Evolutionary conservation across 2,888 invertebrate species (phyloP), one percentile per base, ranked within the genome.

Genomic region (Lycocerus yunnanus): DNA sequence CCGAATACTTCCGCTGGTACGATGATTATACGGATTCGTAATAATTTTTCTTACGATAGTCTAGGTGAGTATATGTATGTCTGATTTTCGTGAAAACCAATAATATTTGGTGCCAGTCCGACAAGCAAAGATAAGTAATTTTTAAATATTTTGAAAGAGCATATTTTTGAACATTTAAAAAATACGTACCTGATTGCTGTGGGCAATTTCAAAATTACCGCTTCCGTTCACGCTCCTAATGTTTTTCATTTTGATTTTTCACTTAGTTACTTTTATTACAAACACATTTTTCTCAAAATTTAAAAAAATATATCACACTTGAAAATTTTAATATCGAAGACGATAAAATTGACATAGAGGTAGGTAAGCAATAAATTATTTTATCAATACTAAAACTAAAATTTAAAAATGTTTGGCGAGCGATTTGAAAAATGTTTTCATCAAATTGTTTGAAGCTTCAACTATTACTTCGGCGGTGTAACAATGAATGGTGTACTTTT

Each of bases 181-280:
- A 68, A 27, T 60, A 81, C 78, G 81, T 84, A 88, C 88, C 88
- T 88, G 88, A 81, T 87, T 87, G 79, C 88, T 88, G 70, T 88
- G 88, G 68, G 86, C 88, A 75, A 88, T 88, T 84, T 88, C 88
- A 88, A 91, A 85, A 73, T 88, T 89, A 63, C 90, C 88, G 81
- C 88, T 89, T 78, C 89, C 89, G 83, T 88, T 90, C 20, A 59
- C 73, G 60, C 68, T 88, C 86, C 80, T 65, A n/a, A 87, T 87
- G 58, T 72, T 77, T 63, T 66, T 76, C 70, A 76, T 77, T 69
- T 63, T 63, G 15, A n/a, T 6, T 18, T 63, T 63, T 18, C 61
- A 18, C 20, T 63, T 15, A n/a, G 3, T 14, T 20, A 63, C 13
- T 63, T 18, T 63, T 13, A 15, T 63, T 63, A 63, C 61, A n/a